These are phyloP conservation scores for Gambusia yucatana DNA, from an alignment of 2,797 vertebrate species.

Conservation along the genomic window DNA sequence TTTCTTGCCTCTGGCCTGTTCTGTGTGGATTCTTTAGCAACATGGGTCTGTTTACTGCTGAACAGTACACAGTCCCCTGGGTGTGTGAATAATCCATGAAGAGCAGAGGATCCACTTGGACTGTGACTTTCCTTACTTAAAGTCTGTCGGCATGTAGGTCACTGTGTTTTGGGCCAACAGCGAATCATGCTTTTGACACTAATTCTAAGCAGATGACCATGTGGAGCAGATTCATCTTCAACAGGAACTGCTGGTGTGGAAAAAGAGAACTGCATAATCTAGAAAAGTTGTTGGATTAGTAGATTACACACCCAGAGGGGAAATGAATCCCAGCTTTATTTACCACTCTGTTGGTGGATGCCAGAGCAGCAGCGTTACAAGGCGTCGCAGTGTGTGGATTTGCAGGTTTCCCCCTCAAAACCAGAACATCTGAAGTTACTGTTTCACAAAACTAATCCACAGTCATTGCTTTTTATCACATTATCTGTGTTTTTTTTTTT, in stretches of 20 bases:
- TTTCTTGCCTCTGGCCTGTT: constrained; percentile 20
- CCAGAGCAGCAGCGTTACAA: constrained; percentile 31
- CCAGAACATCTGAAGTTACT: constrained; percentile 4
- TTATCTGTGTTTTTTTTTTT: not conserved
- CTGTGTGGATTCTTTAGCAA: constrained; percentile 17
- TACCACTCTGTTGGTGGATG: constrained; percentile 41
- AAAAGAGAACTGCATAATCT: constrained; percentile 33
- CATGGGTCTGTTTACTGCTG: constrained; percentile 33
- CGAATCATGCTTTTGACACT: constrained; percentile 32
- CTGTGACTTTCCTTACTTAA: constrained; percentile 46
- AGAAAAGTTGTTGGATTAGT: constrained; percentile 62
- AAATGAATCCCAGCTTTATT: constrained; percentile 23
- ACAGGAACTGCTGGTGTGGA: constrained; percentile 32
- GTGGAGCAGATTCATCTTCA: constrained; percentile 42
- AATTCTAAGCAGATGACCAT: constrained; percentile 52
- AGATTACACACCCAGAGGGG: constrained; percentile 38
- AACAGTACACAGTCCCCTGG: constrained; percentile 37
- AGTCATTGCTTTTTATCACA: constrained; percentile 24
- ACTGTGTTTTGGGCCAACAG: constrained; percentile 26
- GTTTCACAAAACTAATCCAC: constrained; percentile 3
- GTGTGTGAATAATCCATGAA: constrained; percentile 71
- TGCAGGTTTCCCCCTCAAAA: constrained; percentile 25
- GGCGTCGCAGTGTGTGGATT: not conserved
- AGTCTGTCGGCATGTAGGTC: constrained; percentile 58
- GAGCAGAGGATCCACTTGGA: constrained; percentile 38